Evolutionary conservation across 2,888 invertebrate species (phyloP), one percentile per base, ranked within the genome.

Genomic region (Drosophila pegasa): DNA sequence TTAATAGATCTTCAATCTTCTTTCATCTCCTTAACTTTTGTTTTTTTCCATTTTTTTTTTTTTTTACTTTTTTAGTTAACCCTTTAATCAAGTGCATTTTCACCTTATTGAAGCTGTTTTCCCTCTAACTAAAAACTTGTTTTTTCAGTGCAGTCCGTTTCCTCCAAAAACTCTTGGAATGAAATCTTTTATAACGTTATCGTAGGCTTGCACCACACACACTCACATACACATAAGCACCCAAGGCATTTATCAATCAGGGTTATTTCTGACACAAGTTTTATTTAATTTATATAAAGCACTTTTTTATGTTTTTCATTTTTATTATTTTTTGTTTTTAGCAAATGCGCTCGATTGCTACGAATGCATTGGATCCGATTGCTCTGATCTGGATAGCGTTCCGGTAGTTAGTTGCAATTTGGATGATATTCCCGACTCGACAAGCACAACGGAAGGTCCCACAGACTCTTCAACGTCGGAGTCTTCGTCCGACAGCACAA

Each of bases 321-420:
- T 6, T 45, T 29, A 25, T 16, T 31, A 54, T n/a, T 16, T 8
- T 27, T 37, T 25, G 18, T 18, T 59, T 56, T 3, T 41, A 78
- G 80, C 74, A 29, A 68, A 62, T 50, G 62, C 59, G 7, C 68
- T 91, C 31, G 10, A 76, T 4, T 91, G 91, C 33, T 91, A 91
- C 37, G 51, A 74, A 41, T 91, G 91, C 61, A 73, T 78, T 16
- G 90, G 91, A 3, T 59, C 62, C 0, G 75, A 56, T 0, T 91
- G 91, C 43, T 69, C 74, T 1, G 54, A 73, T 14, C 41, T 75
- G 9, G 56, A 52, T 0, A 22, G 43, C 0, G 59, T 35, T 0
- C 0, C 7, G 0, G 0, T 57, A 18, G 63, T 87, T 25, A 25
- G 27, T 6, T 83, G 83, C 51, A 8, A 54, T 50, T 6, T 82